Conservation (phyloP, 2,113 vertebrate genomes). For the Anarrhichthys ocellatus region DNA sequence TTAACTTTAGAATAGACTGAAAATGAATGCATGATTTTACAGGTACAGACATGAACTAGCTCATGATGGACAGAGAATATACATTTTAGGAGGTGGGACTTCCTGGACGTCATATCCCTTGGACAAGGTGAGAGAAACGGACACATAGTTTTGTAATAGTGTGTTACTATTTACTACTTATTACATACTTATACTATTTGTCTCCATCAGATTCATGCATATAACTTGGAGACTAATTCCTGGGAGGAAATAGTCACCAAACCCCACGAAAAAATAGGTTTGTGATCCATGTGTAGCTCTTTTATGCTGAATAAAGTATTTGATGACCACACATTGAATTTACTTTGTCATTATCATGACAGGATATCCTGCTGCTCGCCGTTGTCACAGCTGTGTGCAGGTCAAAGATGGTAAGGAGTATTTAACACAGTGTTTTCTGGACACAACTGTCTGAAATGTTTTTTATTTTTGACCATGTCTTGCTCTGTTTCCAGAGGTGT, state of each 20-base stretch:
- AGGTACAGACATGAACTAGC: conserved; percentile 98
- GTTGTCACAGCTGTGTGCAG: conserved; percentile 98
- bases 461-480: background rate
- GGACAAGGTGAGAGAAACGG: conserved; percentile 87
- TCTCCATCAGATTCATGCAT: conserved; percentile 90
- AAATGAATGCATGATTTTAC: background rate
- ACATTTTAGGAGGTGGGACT: conserved; percentile 96
- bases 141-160: background rate
- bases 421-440: background rate
- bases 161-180: background rate
- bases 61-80: conserved; percentile 93
- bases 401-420: conserved; percentile 91
- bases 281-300: conserved; percentile 1
- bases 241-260: conserved; percentile 97
- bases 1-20: background rate
- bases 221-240: conserved; percentile 97
- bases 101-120: conserved; percentile 97
- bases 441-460: background rate
- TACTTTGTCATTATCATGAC: conserved; percentile 2
- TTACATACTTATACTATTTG: background rate
- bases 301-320: background rate
- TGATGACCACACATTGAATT: background rate
- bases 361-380: conserved; percentile 95
- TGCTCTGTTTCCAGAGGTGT: conserved; percentile 86
- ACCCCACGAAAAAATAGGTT: conserved; percentile 94